These are phyloP conservation scores for Nematolebias whitei DNA, from an alignment of 2,113 vertebrate species.

Conservation along the genomic window DNA sequence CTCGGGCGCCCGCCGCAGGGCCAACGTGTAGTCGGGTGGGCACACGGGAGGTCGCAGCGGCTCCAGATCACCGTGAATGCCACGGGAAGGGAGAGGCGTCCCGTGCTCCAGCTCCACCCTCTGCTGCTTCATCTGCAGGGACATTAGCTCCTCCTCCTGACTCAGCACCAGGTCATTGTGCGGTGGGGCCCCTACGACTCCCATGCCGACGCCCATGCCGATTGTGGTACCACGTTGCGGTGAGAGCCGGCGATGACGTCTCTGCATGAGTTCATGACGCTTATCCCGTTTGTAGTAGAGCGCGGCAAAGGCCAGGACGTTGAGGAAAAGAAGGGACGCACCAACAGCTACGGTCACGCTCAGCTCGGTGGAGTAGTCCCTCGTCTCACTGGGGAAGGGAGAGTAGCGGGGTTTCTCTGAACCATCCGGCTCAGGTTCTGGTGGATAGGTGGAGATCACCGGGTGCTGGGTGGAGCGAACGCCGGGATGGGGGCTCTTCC, in stretches of 20 bases:
- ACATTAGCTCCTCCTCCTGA: slow-evolving; percentile 99
- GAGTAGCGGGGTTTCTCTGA: slow-evolving; percentile 84
- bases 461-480: slow-evolving; percentile 62
- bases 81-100: slow-evolving; percentile 80
- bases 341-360: slow-evolving; percentile 97
- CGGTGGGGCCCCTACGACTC: slow-evolving; percentile 73
- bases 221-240: slow-evolving; percentile 85
- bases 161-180: slow-evolving; percentile 94
- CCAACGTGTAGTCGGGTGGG: slow-evolving; percentile 97
- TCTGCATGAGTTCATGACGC: slow-evolving; percentile 93
- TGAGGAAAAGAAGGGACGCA: slow-evolving; percentile 95
- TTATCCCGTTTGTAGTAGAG: slow-evolving; percentile 99
- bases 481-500: slow-evolving; percentile 74
- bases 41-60: slow-evolving; percentile 87
- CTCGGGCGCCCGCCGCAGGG: slow-evolving; percentile 95
- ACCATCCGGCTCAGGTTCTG: slow-evolving; percentile 85
- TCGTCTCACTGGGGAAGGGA: slow-evolving; percentile 90
- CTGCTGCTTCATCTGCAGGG: slow-evolving; percentile 98
- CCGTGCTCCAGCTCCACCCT: slow-evolving; percentile 88
- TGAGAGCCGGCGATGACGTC: slow-evolving; percentile 84
- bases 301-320: slow-evolving; percentile 95
- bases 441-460: slow-evolving; percentile 86
- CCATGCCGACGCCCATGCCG: slow-evolving; percentile 74
- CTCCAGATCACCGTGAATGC: slow-evolving; percentile 76
- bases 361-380: slow-evolving; percentile 98